These are phyloP conservation scores for Eudyptes chrysolophus DNA, from an alignment of 2,113 vertebrate genomes.

Conservation along the genomic window DNA sequence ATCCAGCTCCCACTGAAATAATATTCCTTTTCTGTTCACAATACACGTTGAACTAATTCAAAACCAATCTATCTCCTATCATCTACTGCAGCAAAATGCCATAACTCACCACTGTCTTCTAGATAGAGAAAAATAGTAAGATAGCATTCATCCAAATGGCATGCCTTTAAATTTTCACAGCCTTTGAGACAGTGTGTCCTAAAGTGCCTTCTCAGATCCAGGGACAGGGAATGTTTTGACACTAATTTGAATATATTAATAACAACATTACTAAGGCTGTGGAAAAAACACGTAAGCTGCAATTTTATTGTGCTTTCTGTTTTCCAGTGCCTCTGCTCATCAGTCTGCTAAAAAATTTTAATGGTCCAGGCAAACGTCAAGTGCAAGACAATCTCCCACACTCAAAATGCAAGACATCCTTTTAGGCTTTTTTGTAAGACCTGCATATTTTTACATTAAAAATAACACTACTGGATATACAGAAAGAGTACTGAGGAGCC, in stretches of 20 bases:
- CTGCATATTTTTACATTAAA: background rate
- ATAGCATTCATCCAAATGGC: background rate
- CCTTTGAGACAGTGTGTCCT: background rate
- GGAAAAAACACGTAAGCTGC: background rate
- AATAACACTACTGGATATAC: background rate
- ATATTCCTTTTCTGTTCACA: background rate
- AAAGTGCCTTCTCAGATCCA: background rate
- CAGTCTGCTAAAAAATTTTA: background rate
- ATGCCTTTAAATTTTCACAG: background rate
- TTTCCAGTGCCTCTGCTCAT: background rate
- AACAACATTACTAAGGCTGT: background rate
- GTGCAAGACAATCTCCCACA: background rate
- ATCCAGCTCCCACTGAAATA: background rate
- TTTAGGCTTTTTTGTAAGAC: background rate
- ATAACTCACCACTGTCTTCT: background rate
- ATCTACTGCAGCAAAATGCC: background rate
- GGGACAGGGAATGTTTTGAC: background rate
- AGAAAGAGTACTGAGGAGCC: background rate
- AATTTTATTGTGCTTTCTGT: background rate
- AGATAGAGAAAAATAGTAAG: background rate
- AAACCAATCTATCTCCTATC: background rate
- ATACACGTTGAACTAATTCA: background rate
- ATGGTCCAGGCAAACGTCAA: background rate
- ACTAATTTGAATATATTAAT: background rate
- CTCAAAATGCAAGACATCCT: background rate